These are phyloP conservation scores for Eupeodes luniger DNA, from an alignment of 2,888 invertebrate genomes.

Conservation along the genomic window DNA sequence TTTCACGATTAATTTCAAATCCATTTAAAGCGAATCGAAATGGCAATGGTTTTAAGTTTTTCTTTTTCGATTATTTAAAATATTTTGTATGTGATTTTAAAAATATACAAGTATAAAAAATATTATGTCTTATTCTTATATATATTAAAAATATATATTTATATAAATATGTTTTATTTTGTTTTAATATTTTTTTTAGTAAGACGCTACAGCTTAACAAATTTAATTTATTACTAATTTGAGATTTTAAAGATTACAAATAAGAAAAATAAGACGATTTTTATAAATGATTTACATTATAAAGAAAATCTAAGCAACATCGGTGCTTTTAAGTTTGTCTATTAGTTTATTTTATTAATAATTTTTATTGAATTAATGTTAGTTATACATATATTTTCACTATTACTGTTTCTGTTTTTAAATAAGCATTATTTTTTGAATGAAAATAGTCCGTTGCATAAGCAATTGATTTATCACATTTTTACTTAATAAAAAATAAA, in stretches of 20 bases:
- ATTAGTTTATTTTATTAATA: slow-evolving; percentile 11
- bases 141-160: slow-evolving; percentile 55
- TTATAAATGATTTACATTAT: not conserved
- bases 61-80: slow-evolving; percentile 31
- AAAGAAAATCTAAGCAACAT: slow-evolving; percentile 42
- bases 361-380: not conserved
- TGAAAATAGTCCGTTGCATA: slow-evolving; percentile 71
- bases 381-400: not conserved
- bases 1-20: slow-evolving; percentile 53
- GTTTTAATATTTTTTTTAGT: slow-evolving; percentile 5
- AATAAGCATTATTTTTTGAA: slow-evolving; percentile 49
- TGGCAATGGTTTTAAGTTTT: slow-evolving; percentile 18
- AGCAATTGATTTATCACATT: slow-evolving; percentile 70
- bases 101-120: slow-evolving; percentile 74
- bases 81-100: slow-evolving; percentile 71
- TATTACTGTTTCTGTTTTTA: slow-evolving; percentile 10
- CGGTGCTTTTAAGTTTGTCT: slow-evolving; percentile 42
- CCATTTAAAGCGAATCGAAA: slow-evolving; percentile 68
- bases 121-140: slow-evolving; percentile 64
- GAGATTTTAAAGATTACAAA: slow-evolving; percentile 30
- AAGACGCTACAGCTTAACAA: slow-evolving; percentile 61
- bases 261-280: slow-evolving; percentile 2
- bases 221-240: slow-evolving; percentile 41
- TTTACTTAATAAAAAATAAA: slow-evolving; percentile 43
- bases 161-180: slow-evolving; percentile 50